Base-by-base conservation (phyloP, 2,113 vertebrate genomes). In the Mustelus asterias region DNA sequence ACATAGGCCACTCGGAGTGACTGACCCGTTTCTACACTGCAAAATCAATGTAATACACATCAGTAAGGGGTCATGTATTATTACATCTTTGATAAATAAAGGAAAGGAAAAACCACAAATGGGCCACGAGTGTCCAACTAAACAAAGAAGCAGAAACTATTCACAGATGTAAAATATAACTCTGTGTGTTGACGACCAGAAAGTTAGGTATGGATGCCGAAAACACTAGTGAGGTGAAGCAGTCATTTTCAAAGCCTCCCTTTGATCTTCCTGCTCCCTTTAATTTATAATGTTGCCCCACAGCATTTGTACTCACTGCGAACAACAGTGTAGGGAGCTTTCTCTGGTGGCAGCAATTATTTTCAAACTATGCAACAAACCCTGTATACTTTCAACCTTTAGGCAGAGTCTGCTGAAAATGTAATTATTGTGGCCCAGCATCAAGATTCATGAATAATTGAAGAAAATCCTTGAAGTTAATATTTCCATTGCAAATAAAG, bases 241-340 rank as follows among this genome's bases (percentile, higher is more conserved):
- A 95, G 13, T 29, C 22, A 95, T 72, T 95, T 65, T 76, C 69
- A 95, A 72, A 29, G 4, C 24, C 72, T 29, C 5, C 16, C 33
- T 41, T 95, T 95, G 94, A 72, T 95, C 44, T 95, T 33, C 7
- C 41, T 76, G 44, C 20, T 54, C 29, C 48, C 0, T 70, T 95
- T 95, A 95, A 76, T 95, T 95, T 95, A 95, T 72, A 95, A 72
- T 33, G 11, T 95, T 95, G 94, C 26, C 69, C 69, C n/a, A 16
- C 37, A 72, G 69, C 93, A 41, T 29, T 72, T 29, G 48, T 93
- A 72, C 41, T 26, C 70, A 41, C 37, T 29, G 22, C 24, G 26
- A 37, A 41, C 70, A n/a, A n/a, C 33, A 41, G 11, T 70, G 44
- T 72, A 41, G 37, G 69, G 44, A 16, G 93, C 72, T 70, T 95